Conservation (phyloP, 2,797 vertebrate species). For the Triplophysa bombifrons region DNA sequence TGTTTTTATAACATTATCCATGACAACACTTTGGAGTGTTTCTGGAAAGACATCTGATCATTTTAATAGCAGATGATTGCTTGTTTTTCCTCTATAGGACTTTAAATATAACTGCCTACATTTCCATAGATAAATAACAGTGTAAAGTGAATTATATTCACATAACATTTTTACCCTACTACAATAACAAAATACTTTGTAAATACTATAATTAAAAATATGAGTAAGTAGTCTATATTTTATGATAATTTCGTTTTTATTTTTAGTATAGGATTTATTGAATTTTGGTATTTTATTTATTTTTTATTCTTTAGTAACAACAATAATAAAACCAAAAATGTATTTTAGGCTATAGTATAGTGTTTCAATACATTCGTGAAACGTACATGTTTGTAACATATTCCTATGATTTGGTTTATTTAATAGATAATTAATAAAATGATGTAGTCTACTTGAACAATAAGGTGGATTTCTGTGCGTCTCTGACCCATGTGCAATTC, state of each 20-base stretch:
- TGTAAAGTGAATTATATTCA: background rate
- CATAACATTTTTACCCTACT: background rate
- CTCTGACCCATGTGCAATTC: constrained; percentile 74
- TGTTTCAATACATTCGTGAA: no score
- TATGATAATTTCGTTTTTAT: background rate
- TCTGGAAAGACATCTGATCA: constrained; percentile 14
- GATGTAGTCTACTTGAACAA: constrained; percentile 4
- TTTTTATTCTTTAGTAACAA: background rate
- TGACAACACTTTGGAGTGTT: constrained; percentile 2
- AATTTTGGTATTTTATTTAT: background rate
- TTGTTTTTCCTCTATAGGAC: background rate
- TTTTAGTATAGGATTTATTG: no score
- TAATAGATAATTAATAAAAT: constrained; percentile 76
- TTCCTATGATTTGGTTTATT: constrained; percentile 56
- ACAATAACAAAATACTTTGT: background rate
- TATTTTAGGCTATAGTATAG: no score
- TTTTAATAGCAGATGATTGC: background rate
- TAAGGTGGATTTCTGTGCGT: constrained; percentile 74
- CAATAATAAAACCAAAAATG: background rate
- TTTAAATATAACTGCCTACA: background rate
- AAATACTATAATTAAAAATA: no score
- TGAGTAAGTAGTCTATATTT: no score
- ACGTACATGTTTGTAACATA: no score
- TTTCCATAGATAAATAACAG: background rate
- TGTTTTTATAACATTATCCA: constrained; percentile 39